A percentile compares a stretch with the other conserved stretches of the same genome.
Conservation (phyloP, 2,797 vertebrate genomes). For the Galago senegalensis region DNA sequence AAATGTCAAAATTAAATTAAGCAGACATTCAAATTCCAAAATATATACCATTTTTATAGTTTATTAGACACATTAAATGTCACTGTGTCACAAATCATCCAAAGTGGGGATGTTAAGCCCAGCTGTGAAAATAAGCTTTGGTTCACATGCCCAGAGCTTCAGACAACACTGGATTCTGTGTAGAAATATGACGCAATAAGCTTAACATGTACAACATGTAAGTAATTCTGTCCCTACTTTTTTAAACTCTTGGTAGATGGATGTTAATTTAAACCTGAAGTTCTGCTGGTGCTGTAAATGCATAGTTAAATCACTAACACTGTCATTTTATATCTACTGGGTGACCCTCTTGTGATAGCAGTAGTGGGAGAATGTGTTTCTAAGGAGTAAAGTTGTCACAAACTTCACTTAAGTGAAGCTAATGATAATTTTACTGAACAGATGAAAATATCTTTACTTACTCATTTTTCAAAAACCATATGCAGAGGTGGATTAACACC, state of each 20-base stretch:
- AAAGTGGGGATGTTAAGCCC: background rate
- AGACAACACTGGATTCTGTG: background rate
- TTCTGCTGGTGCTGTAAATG: background rate
- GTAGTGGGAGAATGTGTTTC: background rate
- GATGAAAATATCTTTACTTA: slow-evolving; percentile 28
- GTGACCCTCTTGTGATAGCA: background rate
- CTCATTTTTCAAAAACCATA: slow-evolving; percentile 38
- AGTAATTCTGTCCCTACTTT: slow-evolving; percentile 7
- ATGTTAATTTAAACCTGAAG: slow-evolving; percentile 53
- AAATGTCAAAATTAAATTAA: slow-evolving; percentile 51
- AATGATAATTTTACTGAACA: slow-evolving; percentile 54
- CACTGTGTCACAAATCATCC: background rate
- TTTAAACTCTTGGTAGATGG: background rate
- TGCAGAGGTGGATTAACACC: slow-evolving; percentile 37
- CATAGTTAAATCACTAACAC: background rate
- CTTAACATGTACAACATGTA: background rate
- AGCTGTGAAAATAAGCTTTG: slow-evolving; percentile 54
- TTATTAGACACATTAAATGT: background rate
- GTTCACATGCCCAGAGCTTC: background rate
- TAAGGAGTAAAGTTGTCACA: background rate
- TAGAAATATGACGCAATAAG: background rate
- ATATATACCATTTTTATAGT: background rate
- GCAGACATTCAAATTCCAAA: slow-evolving; percentile 16
- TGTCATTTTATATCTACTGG: background rate
- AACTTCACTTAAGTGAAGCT: slow-evolving; percentile 19